A percentile compares a stretch with the other conserved stretches of the same genome.
These are phyloP conservation scores for Agriopis leucophaearia DNA, from an alignment of 2,888 invertebrate species.

Conservation along the genomic window DNA sequence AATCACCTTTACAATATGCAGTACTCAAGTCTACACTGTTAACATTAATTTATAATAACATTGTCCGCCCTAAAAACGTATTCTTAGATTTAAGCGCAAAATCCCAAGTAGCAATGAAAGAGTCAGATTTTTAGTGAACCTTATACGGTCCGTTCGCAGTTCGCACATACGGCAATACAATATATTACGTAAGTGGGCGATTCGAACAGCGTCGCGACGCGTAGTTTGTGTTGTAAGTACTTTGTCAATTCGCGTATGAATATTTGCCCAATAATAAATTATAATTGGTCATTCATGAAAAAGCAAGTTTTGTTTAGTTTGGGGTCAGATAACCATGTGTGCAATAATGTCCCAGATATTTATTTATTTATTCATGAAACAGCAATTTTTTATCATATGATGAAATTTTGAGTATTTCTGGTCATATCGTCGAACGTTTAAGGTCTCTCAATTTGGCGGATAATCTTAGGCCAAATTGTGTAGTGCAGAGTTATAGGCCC, in stretches of 20 bases:
- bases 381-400: no score
- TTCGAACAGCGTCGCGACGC: neutral
- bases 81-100: neutral
- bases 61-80: conserved; percentile 1
- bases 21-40: neutral
- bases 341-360: no score
- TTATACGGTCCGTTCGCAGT: neutral
- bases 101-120: neutral
- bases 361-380: no score
- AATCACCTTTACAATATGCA: neutral
- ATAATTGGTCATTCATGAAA: no score
- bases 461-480: no score
- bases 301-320: no score
- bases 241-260: neutral
- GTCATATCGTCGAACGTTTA: no score
- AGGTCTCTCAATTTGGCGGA: no score
- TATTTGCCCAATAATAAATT: no score
- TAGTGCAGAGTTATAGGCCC: no score
- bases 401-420: no score
- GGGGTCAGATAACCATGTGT: no score
- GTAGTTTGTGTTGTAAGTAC: neutral
- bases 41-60: neutral
- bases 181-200: neutral
- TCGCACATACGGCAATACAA: neutral
- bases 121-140: conserved; percentile 7